Evolutionary conservation across 2,888 invertebrate genomes (phyloP).

Genomic region (Polyommatus icarus): DNA sequence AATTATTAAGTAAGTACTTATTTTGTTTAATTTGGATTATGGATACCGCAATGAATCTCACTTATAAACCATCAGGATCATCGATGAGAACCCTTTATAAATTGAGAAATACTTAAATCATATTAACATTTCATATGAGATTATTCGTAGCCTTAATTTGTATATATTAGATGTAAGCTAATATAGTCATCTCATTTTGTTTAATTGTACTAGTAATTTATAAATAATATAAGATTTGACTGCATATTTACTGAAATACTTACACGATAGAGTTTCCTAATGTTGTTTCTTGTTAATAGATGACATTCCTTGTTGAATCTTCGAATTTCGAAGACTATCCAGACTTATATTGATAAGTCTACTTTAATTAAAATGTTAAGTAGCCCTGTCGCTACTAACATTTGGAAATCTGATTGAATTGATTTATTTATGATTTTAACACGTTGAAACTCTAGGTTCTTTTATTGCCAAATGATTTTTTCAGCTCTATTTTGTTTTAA

Average conservation of each 20-base stretch:
- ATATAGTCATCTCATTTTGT: constrained; percentile 32
- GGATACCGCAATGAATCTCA: constrained; percentile 15
- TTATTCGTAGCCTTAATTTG: constrained; percentile 70
- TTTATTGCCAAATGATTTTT: constrained; percentile 30
- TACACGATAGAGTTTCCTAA: constrained; percentile 25
- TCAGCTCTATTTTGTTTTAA: constrained; percentile 7
- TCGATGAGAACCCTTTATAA: constrained; percentile 27
- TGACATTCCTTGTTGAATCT: constrained; percentile 2
- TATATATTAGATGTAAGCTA: constrained; percentile 53
- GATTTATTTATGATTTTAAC: constrained; percentile 28
- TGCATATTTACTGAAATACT: constrained; percentile 22
- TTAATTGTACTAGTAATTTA: constrained; percentile 29
- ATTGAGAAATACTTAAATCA: constrained; percentile 61
- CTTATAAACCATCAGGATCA: neutral
- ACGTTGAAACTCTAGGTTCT: constrained; percentile 28
- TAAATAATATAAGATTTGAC: constrained; percentile 30
- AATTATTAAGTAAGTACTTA: neutral
- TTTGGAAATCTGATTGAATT: constrained; percentile 12
- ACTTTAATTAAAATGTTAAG: neutral
- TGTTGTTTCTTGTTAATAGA: constrained; percentile 29
- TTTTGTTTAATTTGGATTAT: neutral
- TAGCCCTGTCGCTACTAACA: neutral
- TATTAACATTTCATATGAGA: constrained; percentile 71
- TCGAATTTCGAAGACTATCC: neutral
- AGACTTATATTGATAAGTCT: neutral